Conservation (phyloP, 2,888 invertebrate genomes). For the Marasmarcha lunaedactyla region DNA sequence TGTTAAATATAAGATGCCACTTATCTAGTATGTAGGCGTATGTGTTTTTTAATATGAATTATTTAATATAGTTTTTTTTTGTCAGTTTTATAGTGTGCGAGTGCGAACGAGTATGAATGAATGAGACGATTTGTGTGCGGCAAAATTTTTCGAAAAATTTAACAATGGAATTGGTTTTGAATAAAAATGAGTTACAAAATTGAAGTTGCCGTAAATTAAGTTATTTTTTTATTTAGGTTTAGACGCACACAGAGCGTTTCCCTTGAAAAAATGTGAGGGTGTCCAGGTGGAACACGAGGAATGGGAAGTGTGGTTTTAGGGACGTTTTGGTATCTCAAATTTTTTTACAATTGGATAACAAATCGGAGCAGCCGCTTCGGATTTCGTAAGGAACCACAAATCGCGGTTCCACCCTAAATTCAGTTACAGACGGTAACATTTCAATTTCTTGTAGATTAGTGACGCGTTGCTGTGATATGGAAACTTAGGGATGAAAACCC, state of each 20-base stretch:
- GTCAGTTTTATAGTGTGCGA: slow-evolving; percentile 30
- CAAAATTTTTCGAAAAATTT: not conserved
- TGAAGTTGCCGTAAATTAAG: not conserved
- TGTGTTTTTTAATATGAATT: slow-evolving; percentile 51
- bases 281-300: not conserved
- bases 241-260: slow-evolving; percentile 1
- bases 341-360: too few species aligned
- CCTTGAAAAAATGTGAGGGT: not conserved
- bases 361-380: too few species aligned
- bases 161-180: not conserved
- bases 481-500: not conserved
- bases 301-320: too few species aligned
- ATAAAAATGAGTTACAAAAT: not conserved
- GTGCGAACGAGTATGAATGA: not conserved
- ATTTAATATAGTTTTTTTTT: slow-evolving; percentile 46
- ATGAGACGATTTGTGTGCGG: slow-evolving; percentile 4
- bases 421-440: too few species aligned
- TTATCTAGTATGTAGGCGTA: slow-evolving; percentile 60
- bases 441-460: not conserved
- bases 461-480: not conserved
- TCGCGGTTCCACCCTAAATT: too few species aligned
- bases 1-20: slow-evolving; percentile 33
- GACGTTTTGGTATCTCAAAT: too few species aligned
- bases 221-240: slow-evolving; percentile 4
- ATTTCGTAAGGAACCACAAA: too few species aligned